These are phyloP conservation scores for Exocentrus adspersus DNA, from an alignment of 2,888 invertebrate species.

Conservation along the genomic window DNA sequence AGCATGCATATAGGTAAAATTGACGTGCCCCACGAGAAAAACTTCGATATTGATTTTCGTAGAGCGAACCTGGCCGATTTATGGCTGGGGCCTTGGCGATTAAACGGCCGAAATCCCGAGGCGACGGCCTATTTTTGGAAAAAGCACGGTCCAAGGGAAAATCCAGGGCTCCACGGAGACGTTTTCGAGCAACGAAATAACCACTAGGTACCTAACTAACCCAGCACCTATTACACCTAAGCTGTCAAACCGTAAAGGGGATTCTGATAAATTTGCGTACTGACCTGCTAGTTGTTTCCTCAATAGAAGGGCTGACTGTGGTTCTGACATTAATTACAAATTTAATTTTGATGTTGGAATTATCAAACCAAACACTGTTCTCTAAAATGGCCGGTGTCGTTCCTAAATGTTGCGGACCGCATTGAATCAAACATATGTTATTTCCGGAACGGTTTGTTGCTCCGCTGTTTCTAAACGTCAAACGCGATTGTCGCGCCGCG, in stretches of 20 bases:
- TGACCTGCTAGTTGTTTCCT: conserved; percentile 96
- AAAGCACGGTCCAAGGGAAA: conserved; percentile 37
- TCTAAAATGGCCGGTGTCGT: conserved; percentile 76
- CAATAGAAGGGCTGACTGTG: conserved; percentile 94
- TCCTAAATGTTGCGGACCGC: conserved; percentile 51
- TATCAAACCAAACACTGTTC: conserved; percentile 65
- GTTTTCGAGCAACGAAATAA: conserved; percentile 39
- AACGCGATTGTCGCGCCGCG: too few species aligned
- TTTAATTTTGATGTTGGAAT: conserved; percentile 74
- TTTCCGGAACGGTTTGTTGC: conserved; percentile 59
- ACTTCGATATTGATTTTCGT: conserved; percentile 41
- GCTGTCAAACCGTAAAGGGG: conserved; percentile 29
- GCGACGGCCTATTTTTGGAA: conserved; percentile 47
- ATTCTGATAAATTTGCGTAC: conserved; percentile 54
- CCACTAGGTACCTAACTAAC: too few species aligned
- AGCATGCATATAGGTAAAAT: conserved; percentile 30
- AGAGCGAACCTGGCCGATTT: conserved; percentile 17
- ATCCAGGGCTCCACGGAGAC: conserved; percentile 48
- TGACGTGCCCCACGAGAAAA: conserved; percentile 37
- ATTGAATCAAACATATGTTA: conserved; percentile 63
- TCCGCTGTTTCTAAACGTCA: conserved; percentile 45
- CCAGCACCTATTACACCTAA: conserved; percentile 23
- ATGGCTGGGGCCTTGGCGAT: not conserved
- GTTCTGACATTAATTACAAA: conserved; percentile 93
- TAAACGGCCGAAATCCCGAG: conserved; percentile 33